Evolutionary conservation across 2,888 invertebrate species (phyloP).

Genomic region (Himalopsyche tibetana): DNA sequence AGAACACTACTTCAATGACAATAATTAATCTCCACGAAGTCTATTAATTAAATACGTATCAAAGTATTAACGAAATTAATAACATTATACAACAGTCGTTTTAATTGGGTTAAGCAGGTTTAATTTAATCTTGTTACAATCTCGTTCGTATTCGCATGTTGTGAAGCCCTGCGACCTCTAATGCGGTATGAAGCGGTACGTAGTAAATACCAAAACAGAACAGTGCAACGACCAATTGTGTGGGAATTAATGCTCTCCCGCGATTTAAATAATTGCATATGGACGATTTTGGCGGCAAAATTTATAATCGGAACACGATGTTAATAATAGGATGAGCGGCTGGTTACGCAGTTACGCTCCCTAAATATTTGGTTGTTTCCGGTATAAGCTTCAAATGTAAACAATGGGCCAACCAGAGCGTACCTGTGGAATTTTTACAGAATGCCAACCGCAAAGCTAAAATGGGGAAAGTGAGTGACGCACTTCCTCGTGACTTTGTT

Average conservation of each 20-base stretch:
- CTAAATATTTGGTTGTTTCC: background rate
- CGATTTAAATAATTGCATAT: slow-evolving; percentile 1
- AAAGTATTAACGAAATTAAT: too few relatives aligned
- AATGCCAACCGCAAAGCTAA: too few relatives aligned
- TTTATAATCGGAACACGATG: background rate
- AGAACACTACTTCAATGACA: background rate
- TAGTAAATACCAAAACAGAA: slow-evolving; percentile 36
- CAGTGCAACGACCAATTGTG: slow-evolving; percentile 11
- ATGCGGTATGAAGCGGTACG: background rate
- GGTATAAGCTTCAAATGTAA: background rate
- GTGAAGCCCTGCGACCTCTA: background rate
- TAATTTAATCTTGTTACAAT: too few relatives aligned
- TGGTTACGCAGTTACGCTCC: background rate
- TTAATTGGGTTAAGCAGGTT: too few relatives aligned
- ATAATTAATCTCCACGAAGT: background rate
- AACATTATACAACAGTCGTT: too few relatives aligned
- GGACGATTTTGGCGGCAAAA: background rate
- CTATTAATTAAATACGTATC: background rate
- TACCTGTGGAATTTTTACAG: slow-evolving; percentile 5
- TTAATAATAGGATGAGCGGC: slow-evolving; percentile 26
- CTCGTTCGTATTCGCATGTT: background rate
- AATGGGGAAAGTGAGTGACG: too few relatives aligned
- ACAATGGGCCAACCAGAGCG: background rate
- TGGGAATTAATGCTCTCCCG: background rate
- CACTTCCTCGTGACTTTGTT: too few relatives aligned